Conservation (phyloP, 1,140 invertebrate species). For the Aplysia californica region DNA sequence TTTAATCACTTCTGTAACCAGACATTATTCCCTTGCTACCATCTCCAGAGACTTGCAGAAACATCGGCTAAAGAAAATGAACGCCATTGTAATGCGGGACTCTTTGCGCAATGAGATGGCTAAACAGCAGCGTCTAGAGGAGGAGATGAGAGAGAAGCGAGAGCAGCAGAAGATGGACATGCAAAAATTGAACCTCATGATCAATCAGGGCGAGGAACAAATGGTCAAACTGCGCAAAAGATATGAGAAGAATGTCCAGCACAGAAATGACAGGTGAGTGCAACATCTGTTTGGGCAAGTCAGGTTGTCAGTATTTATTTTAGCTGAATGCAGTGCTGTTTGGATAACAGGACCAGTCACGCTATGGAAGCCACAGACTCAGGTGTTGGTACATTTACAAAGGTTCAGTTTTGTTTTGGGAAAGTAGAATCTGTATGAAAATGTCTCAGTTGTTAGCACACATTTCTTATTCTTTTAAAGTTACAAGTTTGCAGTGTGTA, state of each 20-base stretch:
- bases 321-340: too few species aligned
- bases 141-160: conserved; percentile 62
- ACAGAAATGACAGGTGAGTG: conserved; percentile 61
- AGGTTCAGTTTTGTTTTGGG: too few species aligned
- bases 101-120: conserved; percentile 64
- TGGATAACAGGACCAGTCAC: too few species aligned
- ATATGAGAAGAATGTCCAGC: conserved; percentile 63
- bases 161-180: conserved; percentile 69
- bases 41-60: conserved; percentile 62
- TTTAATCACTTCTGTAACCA: neutral
- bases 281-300: too few species aligned
- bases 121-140: conserved; percentile 63
- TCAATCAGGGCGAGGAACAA: conserved; percentile 67
- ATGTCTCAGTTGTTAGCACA: too few species aligned
- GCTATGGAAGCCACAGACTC: too few species aligned
- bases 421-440: too few species aligned
- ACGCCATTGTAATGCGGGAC: conserved; percentile 64
- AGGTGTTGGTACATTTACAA: too few species aligned
- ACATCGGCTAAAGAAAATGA: conserved; percentile 60
- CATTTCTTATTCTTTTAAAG: too few species aligned
- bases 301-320: too few species aligned
- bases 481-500: too few species aligned
- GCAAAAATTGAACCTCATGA: conserved; percentile 65
- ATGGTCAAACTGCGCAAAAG: conserved; percentile 64
- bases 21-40: neutral